Base-by-base conservation (phyloP, 2,797 vertebrate species). In the Lates japonicus region DNA sequence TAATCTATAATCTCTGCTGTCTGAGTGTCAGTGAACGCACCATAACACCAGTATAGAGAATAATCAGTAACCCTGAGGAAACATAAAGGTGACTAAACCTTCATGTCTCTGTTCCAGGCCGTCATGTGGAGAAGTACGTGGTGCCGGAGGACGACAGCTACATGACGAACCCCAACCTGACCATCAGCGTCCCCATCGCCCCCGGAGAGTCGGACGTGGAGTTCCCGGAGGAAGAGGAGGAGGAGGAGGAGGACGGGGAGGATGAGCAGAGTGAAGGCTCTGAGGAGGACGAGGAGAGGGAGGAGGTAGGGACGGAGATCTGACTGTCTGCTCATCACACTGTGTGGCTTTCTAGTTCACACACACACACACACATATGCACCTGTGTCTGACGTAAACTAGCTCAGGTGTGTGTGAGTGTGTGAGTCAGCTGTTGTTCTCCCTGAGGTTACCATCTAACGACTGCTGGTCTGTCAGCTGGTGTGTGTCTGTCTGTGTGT, bases 161-260 rank as follows among this genome's bases (percentile, higher is more conserved):
- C 91, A 92, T 97, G 93, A 95, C 93, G 19, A 97, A 97, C 80
- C 93, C 95, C 0, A 95, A 96, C 83, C 93, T 96, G 31, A 97
- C 96, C 20, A 94, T 98, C 89, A 97, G 96, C 13, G 97, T 99
- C 42, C 98, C 98, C 73, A 99, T 99, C 16, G 98, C 98, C 0
- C 90, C 97, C 33, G 97, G 97, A 1, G 98, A 99, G 89, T 98
- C 97, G 0, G 98, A 99, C 62, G 95, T 96, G 0, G 98, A 99
- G 64, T 97, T 96, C 46, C 94, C 93, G 0, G 97, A 98, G 33
- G 95, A 94, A 7, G 94, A 98, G 0, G 97, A 97, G 48, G 92
- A 90, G 8, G 90, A 1, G 93, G 97, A 48, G 29, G 97, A 97
- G 16, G 97, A 96, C 0, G 96, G 94, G 17, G 95, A 96, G 42